These are phyloP conservation scores for Mylabris phalerata DNA, from an alignment of 1,140 invertebrate genomes.

Conservation along the genomic window DNA sequence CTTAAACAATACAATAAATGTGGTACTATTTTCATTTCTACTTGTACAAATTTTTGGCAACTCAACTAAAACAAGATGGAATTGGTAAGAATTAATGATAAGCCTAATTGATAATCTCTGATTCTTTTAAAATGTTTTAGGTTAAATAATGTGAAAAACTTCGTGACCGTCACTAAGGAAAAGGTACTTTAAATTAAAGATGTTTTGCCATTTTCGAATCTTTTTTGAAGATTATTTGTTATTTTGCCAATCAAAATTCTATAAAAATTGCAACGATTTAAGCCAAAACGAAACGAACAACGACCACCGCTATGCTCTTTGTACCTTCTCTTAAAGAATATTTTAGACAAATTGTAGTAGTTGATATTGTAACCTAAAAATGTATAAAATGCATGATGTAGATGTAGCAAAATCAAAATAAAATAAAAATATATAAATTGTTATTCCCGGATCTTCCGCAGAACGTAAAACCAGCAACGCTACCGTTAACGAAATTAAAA, in stretches of 20 bases:
- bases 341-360: conserved; percentile 7
- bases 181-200: conserved; percentile 16
- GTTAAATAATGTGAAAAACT: conserved; percentile 10
- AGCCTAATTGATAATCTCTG: no score
- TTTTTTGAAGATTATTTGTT: conserved; percentile 10
- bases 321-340: conserved; percentile 2
- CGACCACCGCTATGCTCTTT: conserved; percentile 15
- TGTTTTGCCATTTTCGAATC: not conserved
- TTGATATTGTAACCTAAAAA: no score
- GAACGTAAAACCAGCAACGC: no score
- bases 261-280: conserved; percentile 4
- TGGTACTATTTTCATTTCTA: conserved; percentile 2
- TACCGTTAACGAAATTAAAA: no score
- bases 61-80: conserved; percentile 7
- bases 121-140: not conserved
- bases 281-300: not conserved
- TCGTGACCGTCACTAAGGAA: conserved; percentile 16
- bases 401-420: no score
- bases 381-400: no score
- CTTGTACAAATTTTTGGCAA: conserved; percentile 8
- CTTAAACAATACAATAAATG: not conserved
- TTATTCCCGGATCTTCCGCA: no score
- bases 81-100: not conserved
- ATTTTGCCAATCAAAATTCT: not conserved
- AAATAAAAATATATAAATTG: no score